Conservation (phyloP, 1,140 invertebrate genomes). For the Adoxophyes honmai region DNA sequence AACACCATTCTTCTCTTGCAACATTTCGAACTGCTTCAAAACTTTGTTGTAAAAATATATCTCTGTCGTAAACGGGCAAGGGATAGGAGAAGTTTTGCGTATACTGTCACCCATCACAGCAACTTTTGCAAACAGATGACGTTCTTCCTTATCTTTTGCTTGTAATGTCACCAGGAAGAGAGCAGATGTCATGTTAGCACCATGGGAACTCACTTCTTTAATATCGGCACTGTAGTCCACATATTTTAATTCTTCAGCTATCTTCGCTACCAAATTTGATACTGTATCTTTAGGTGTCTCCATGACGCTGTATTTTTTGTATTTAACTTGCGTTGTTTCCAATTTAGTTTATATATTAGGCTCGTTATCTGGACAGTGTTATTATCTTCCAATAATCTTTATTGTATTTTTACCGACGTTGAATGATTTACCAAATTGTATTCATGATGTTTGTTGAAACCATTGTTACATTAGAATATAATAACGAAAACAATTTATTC, state of each 20-base stretch:
- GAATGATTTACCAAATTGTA: too few species aligned
- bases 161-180: neutral
- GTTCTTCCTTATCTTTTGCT: neutral
- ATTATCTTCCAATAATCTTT: too few species aligned
- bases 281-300: neutral
- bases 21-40: slow-evolving; percentile 30
- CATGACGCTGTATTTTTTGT: neutral
- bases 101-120: neutral
- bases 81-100: neutral
- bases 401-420: too few species aligned
- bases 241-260: slow-evolving; percentile 4
- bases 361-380: too few species aligned
- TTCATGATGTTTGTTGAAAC: too few species aligned
- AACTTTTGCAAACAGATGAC: neutral
- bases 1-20: slow-evolving; percentile 36
- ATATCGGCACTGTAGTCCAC: neutral
- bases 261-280: neutral
- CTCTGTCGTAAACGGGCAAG: slow-evolving; percentile 28
- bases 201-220: neutral
- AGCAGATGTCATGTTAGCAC: neutral
- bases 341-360: too few species aligned
- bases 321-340: neutral
- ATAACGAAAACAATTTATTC: too few species aligned
- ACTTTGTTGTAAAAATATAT: slow-evolving; percentile 38
- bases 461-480: too few species aligned